A percentile compares a stretch with the other conserved stretches of the same genome.
These are phyloP conservation scores for Bubo blakistoni DNA, from an alignment of 2,113 vertebrate species.

Conservation along the genomic window DNA sequence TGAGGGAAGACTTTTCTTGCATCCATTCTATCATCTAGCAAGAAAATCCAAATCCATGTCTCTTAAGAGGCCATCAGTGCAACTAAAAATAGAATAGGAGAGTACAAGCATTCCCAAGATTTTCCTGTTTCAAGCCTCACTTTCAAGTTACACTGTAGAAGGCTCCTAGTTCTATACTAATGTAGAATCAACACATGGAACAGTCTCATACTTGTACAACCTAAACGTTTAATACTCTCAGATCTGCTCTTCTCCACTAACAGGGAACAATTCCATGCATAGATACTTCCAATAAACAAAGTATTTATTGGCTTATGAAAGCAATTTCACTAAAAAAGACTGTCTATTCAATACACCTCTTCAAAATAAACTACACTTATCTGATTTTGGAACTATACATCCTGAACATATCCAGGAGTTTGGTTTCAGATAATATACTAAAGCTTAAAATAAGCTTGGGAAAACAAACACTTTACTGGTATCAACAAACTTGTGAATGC, in stretches of 20 bases:
- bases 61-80: neutral
- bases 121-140: neutral
- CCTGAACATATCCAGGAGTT: neutral
- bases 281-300: neutral
- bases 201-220: neutral
- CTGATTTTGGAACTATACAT: neutral
- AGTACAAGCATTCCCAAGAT: neutral
- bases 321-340: neutral
- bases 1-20: neutral
- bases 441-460: neutral
- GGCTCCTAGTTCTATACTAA: neutral
- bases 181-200: neutral
- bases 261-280: neutral
- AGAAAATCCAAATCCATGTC: neutral
- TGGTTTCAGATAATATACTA: neutral
- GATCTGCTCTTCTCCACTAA: neutral
- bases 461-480: neutral
- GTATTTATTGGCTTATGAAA: neutral
- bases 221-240: neutral
- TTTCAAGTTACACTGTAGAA: neutral
- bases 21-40: neutral
- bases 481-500: neutral
- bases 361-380: neutral
- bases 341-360: neutral
- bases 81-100: neutral